A percentile compares a stretch with the other conserved stretches of the same genome.
Evolutionary conservation across 2,888 invertebrate genomes (phyloP).

Genomic region (Leptinotarsa haldemani): DNA sequence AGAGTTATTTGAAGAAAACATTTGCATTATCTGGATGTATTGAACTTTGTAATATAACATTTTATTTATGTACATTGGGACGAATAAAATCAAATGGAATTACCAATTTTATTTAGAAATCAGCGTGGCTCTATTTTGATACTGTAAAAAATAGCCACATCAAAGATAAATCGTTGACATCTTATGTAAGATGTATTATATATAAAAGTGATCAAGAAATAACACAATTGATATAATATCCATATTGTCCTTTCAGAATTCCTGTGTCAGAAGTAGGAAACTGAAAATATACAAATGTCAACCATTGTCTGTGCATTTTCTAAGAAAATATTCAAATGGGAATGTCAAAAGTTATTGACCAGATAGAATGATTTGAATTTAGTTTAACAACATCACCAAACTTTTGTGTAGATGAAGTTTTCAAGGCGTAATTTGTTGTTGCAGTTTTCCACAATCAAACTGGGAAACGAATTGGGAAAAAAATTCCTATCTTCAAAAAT

Average conservation of each 20-base stretch:
- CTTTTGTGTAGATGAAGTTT: no score
- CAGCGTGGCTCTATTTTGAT: constrained; percentile 48
- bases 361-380: no score
- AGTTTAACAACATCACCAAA: no score
- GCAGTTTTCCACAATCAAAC: no score
- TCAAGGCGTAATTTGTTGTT: no score
- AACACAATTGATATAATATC: constrained; percentile 25
- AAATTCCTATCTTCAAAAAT: no score
- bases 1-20: constrained; percentile 46
- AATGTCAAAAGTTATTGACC: no score
- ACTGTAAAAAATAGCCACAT: constrained; percentile 48
- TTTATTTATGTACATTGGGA: constrained; percentile 47
- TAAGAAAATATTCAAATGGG: no score
- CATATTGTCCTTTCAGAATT: neutral
- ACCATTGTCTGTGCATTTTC: neutral
- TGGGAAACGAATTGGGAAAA: no score
- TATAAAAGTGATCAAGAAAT: constrained; percentile 32
- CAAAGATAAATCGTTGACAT: constrained; percentile 45
- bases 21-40: constrained; percentile 44
- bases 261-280: constrained; percentile 3
- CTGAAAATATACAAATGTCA: constrained; percentile 4
- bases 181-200: constrained; percentile 39
- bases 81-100: constrained; percentile 48
- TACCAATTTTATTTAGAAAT: constrained; percentile 43
- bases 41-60: constrained; percentile 45